Percentiles rank a stretch among this genome's conserved stretches.
Evolutionary conservation across 2,113 vertebrate genomes (phyloP).

Genomic region (Nesogale talazaci): DNA sequence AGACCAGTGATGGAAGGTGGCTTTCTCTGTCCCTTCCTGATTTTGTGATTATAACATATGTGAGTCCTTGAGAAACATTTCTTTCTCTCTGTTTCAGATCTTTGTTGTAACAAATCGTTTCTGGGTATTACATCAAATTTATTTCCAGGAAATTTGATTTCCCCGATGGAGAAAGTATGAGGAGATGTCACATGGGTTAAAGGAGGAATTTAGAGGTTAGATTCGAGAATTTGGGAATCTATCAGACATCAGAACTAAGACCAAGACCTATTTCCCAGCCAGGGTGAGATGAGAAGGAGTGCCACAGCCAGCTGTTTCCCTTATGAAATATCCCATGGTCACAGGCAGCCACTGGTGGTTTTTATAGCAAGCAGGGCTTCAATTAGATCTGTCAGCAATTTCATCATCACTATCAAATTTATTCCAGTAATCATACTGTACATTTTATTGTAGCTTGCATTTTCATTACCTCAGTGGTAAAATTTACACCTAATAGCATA

Average conservation of each 20-base stretch:
- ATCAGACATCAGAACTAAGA: slow-evolving; percentile 3
- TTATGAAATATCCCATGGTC: slow-evolving; percentile 42
- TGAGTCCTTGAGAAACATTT: background rate
- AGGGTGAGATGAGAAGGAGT: background rate
- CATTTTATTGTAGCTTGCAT: slow-evolving; percentile 9
- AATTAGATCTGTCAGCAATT: background rate
- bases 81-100: background rate
- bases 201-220: slow-evolving; percentile 46
- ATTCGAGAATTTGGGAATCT: slow-evolving; percentile 39
- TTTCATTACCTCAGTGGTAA: slow-evolving; percentile 21
- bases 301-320: background rate
- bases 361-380: slow-evolving; percentile 38
- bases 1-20: background rate
- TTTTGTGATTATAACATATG: background rate
- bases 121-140: slow-evolving; percentile 37
- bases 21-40: background rate
- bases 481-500: background rate
- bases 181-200: background rate
- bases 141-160: slow-evolving; percentile 57
- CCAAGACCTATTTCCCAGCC: slow-evolving; percentile 28
- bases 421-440: background rate
- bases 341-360: slow-evolving; percentile 40
- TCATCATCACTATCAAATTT: slow-evolving; percentile 4
- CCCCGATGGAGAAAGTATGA: background rate
- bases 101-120: slow-evolving; percentile 33